Conservation (phyloP, 2,888 invertebrate genomes). For the Hedya salicella region DNA sequence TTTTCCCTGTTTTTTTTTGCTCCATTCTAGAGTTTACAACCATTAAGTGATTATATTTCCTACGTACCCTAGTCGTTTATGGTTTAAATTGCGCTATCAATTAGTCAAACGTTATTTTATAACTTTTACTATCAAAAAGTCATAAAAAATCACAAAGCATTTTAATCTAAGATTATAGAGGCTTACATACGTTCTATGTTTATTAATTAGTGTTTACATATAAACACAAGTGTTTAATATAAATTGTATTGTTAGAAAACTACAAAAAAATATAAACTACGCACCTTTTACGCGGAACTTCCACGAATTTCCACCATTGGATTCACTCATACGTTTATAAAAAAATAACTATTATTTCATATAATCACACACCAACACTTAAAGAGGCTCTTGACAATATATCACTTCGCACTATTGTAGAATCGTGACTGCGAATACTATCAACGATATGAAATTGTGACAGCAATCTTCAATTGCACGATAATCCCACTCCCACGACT, state of each 20-base stretch:
- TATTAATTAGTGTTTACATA: no score
- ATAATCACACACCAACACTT: slow-evolving; percentile 6
- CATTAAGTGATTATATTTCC: no score
- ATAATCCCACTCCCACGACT: slow-evolving; percentile 4
- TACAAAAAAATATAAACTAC: neutral
- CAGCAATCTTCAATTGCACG: slow-evolving; percentile 16
- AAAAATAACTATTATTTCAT: neutral
- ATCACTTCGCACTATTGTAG: slow-evolving; percentile 12
- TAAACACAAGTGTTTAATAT: neutral
- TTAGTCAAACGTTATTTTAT: no score
- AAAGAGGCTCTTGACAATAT: slow-evolving; percentile 16
- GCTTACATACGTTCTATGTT: no score
- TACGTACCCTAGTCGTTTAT: no score
- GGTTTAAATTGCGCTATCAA: no score
- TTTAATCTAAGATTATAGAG: no score
- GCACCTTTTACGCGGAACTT: neutral
- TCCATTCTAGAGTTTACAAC: no score
- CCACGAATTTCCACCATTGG: neutral
- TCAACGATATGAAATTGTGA: slow-evolving; percentile 20
- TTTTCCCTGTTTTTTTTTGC: no score
- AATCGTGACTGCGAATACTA: slow-evolving; percentile 20
- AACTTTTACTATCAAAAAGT: no score
- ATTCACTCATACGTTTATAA: neutral
- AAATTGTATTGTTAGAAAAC: neutral
- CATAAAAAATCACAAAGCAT: no score